These are phyloP conservation scores for Sebastes hubbsi DNA, from an alignment of 2,797 vertebrate genomes.

Conservation along the genomic window DNA sequence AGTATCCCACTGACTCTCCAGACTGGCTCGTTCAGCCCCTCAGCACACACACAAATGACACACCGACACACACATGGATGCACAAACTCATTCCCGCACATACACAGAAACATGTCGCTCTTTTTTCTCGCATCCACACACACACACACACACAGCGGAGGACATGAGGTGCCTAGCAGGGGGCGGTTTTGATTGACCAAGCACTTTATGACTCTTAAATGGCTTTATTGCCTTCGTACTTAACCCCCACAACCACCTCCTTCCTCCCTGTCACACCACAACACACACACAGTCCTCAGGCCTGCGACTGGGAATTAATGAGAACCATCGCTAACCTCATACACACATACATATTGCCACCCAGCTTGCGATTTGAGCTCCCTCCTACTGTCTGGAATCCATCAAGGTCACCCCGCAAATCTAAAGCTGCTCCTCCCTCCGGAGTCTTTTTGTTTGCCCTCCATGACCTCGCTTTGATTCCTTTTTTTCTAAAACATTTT, in stretches of 20 bases:
- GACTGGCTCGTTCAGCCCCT: conserved; percentile 14
- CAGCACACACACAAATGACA: conserved; percentile 8
- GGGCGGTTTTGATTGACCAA: conserved; percentile 62
- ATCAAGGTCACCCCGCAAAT: conserved; percentile 54
- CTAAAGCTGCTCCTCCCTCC: conserved; percentile 9
- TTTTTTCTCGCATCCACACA: neutral
- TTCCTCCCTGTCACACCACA: conserved; percentile 26
- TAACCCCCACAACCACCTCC: conserved; percentile 34
- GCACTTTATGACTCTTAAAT: conserved; percentile 65
- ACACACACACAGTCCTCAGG: conserved; percentile 35
- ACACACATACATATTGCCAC: conserved; percentile 14
- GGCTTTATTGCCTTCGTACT: conserved; percentile 53
- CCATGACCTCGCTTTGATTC: conserved; percentile 37
- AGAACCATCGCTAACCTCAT: conserved; percentile 38
- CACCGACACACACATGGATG: conserved; percentile 3
- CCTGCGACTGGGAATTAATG: conserved; percentile 56
- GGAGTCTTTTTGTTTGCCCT: conserved; percentile 27
- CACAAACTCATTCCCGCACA: neutral
- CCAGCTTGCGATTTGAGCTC: conserved; percentile 24
- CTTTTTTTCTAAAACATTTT: neutral
- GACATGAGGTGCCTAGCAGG: conserved; percentile 53
- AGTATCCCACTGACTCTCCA: conserved; percentile 48
- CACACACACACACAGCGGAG: neutral
- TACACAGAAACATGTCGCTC: neutral
- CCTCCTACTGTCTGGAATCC: conserved; percentile 42